These are phyloP conservation scores for Artibeus jamaicensis DNA, from an alignment of 2,797 vertebrate genomes.

Conservation along the genomic window DNA sequence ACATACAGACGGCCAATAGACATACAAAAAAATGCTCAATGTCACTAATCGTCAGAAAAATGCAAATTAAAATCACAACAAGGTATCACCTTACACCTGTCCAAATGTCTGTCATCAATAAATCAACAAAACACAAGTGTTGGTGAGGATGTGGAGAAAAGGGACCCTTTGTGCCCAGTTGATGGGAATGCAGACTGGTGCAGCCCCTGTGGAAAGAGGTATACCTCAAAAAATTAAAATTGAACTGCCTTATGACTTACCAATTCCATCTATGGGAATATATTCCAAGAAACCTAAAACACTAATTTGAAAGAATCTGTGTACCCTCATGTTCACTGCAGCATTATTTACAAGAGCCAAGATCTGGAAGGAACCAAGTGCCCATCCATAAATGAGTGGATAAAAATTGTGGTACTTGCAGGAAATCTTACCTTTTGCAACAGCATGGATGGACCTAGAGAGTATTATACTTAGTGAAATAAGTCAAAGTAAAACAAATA, in stretches of 20 bases:
- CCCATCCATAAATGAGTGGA: not conserved
- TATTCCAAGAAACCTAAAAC: not conserved
- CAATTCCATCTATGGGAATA: not conserved
- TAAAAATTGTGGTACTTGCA: not conserved
- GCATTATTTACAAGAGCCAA: not conserved
- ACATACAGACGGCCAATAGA: not conserved
- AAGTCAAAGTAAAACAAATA: not conserved
- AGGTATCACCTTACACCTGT: not conserved
- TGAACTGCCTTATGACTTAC: not conserved
- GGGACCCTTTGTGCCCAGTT: not conserved
- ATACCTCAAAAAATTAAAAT: not conserved
- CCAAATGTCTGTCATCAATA: not conserved
- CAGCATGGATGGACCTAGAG: not conserved
- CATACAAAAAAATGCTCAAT: not conserved
- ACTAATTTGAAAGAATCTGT: not conserved
- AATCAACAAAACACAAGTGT: not conserved
- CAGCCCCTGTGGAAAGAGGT: not conserved
- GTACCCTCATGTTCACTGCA: not conserved
- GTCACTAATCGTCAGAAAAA: not conserved
- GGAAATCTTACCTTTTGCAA: not conserved
- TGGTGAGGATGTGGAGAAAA: not conserved
- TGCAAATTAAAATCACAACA: not conserved
- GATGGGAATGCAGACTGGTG: not conserved
- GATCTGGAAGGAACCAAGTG: not conserved
- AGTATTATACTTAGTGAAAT: not conserved